phyloP scores from a whole-genome alignment of 2,113 vertebrate species.

The Cyprinodon brontotheroides region DNA sequence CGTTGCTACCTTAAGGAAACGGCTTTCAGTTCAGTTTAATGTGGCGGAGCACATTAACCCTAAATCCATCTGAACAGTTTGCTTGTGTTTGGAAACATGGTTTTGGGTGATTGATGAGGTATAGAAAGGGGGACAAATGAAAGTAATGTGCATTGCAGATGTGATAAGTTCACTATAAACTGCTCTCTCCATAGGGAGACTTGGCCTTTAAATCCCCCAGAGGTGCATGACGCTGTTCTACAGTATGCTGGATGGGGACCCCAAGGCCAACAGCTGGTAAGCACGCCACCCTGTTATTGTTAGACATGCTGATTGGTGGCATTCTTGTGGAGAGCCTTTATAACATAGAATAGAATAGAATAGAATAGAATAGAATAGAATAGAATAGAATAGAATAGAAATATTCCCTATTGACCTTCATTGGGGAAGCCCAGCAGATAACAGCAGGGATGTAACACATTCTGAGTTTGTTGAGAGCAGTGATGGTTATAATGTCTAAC shows the following conservation, averaged over 20 bases:
- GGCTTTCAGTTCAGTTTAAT: constrained; percentile 27
- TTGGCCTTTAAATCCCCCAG: constrained; percentile 88
- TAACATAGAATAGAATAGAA: not conserved
- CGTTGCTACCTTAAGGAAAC: constrained; percentile 27
- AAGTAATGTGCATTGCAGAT: constrained; percentile 15
- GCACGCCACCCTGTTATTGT: constrained; percentile 48
- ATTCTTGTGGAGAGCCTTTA: constrained; percentile 17
- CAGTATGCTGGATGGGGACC: constrained; percentile 97
- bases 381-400: too few species aligned
- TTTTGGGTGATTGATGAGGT: constrained; percentile 59
- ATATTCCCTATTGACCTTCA: too few species aligned
- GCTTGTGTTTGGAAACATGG: constrained; percentile 37
- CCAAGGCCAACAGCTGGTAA: constrained; percentile 95
- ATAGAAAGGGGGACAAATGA: constrained; percentile 4
- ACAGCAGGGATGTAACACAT: too few species aligned
- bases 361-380: too few species aligned
- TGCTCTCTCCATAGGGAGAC: constrained; percentile 83
- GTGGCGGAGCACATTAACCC: constrained; percentile 21
- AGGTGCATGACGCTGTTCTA: constrained; percentile 88
- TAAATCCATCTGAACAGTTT: constrained; percentile 59
- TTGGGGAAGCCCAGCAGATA: too few species aligned
- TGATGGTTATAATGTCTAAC: too few species aligned
- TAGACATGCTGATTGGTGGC: constrained; percentile 16
- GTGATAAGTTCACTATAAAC: not conserved
- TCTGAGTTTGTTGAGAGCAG: too few species aligned